Conservation (phyloP, 2,797 vertebrate genomes). For the Streptopelia turtur region DNA sequence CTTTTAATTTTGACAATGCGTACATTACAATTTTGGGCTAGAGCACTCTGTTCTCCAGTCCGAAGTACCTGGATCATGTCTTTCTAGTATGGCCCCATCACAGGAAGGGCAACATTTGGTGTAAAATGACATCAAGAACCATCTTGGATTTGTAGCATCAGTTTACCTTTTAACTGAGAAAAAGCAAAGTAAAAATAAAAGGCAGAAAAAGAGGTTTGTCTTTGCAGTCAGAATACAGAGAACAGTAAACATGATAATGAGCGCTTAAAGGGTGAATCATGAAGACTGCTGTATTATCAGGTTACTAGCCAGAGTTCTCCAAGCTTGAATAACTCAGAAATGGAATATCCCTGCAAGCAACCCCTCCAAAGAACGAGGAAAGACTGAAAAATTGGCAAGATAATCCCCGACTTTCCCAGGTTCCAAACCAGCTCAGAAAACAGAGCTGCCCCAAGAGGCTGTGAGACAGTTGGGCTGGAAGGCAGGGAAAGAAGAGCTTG, state of each 20-base stretch:
- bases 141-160: background rate
- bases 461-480: background rate
- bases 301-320: background rate
- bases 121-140: background rate
- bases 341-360: background rate
- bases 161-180: background rate
- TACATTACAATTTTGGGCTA: background rate
- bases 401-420: background rate
- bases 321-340: background rate
- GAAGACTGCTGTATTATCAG: background rate
- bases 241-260: background rate
- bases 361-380: background rate
- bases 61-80: background rate
- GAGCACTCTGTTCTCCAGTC: background rate
- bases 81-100: background rate
- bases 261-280: background rate
- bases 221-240: background rate
- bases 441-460: background rate
- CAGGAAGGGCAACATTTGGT: background rate
- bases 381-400: background rate
- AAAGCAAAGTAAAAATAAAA: background rate
- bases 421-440: background rate
- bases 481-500: background rate
- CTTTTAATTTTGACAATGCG: background rate
- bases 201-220: background rate